Conservation (phyloP, 2,888 invertebrate genomes). For the Archaeoteleia sp. region DNA sequence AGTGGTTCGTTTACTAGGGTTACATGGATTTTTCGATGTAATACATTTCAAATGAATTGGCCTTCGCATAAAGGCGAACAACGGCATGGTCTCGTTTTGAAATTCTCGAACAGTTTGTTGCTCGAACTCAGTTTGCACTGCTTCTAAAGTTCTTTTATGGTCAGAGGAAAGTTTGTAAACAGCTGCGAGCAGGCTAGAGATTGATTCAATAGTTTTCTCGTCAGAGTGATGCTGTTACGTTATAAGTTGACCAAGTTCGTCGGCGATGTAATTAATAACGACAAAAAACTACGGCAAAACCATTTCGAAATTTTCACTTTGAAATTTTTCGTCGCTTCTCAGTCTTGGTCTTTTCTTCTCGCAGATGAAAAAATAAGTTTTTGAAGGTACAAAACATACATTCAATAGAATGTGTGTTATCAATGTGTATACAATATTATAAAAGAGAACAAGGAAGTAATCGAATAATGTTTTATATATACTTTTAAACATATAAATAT, state of each 20-base stretch:
- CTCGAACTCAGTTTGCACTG: conserved; percentile 29
- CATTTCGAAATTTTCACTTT: conserved; percentile 20
- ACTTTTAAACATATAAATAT: no score
- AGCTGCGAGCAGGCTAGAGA: conserved; percentile 40
- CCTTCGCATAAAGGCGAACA: conserved; percentile 26
- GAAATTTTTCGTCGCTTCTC: conserved; percentile 18
- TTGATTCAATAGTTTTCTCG: conserved; percentile 42
- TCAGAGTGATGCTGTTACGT: conserved; percentile 36
- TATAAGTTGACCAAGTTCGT: conserved; percentile 37
- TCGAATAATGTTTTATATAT: no score
- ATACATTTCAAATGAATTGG: conserved; percentile 29
- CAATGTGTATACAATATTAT: no score
- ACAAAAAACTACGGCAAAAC: conserved; percentile 18
- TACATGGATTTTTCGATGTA: conserved; percentile 17
- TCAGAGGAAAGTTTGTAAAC: conserved; percentile 43
- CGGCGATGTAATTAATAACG: conserved; percentile 35
- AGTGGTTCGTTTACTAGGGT: conserved; percentile 1
- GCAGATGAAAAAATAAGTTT: not conserved
- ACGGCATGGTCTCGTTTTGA: conserved; percentile 27
- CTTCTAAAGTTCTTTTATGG: conserved; percentile 42
- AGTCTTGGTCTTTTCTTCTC: not conserved
- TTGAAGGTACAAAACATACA: no score
- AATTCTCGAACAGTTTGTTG: conserved; percentile 28
- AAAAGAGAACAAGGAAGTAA: not conserved
- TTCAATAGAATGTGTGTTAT: not conserved